phyloP scores from a whole-genome alignment of 2,888 invertebrate genomes.

The Cepaea hortensis region DNA sequence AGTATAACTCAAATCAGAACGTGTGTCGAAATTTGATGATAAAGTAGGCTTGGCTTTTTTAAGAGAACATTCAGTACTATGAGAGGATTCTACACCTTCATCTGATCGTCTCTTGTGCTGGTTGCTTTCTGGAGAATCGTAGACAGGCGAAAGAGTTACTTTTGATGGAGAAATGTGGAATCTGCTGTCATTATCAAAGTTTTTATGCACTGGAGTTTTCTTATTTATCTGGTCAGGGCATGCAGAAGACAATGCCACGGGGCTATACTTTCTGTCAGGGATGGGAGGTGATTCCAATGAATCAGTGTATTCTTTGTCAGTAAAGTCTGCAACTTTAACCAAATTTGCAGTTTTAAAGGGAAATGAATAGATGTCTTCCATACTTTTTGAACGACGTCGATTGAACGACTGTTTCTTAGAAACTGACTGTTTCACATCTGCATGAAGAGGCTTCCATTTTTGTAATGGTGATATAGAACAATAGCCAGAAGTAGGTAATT shows the following conservation, averaged over 20 bases:
- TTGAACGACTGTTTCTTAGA: constrained; percentile 34
- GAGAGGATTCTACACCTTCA: constrained; percentile 10
- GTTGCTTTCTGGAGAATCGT: background rate
- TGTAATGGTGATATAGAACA: constrained; percentile 23
- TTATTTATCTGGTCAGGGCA: background rate
- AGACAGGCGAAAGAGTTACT: background rate
- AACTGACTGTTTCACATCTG: background rate
- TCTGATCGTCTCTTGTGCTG: constrained; percentile 37
- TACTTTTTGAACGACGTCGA: constrained; percentile 45
- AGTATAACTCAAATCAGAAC: background rate
- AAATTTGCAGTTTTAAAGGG: constrained; percentile 18
- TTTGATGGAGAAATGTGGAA: background rate
- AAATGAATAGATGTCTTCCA: constrained; percentile 47
- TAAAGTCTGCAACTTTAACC: background rate
- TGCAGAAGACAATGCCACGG: background rate
- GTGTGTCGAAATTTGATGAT: background rate
- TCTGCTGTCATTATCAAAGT: background rate
- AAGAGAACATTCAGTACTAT: background rate
- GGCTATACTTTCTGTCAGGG: constrained; percentile 41
- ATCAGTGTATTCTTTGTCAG: background rate
- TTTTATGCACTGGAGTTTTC: background rate
- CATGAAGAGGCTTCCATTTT: background rate
- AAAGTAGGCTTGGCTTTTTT: constrained; percentile 11
- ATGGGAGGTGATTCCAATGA: constrained; percentile 20
- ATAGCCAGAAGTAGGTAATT: background rate